A percentile compares a stretch with the other conserved stretches of the same genome.
These are phyloP conservation scores for Sphenodon punctatus DNA, from an alignment of 2,797 vertebrate species.

Conservation along the genomic window DNA sequence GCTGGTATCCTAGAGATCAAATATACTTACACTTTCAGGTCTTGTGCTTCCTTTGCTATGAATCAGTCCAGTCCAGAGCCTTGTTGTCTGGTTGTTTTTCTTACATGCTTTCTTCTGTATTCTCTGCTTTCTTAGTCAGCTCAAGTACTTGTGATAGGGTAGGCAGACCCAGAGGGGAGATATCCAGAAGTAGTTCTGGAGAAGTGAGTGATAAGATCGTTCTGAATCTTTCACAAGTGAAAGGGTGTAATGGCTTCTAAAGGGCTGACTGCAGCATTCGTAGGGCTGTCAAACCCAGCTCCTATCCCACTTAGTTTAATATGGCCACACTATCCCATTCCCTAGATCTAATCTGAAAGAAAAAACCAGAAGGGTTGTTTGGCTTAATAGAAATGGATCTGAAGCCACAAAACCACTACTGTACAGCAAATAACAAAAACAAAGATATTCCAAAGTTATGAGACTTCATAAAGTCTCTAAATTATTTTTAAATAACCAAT, in stretches of 20 bases:
- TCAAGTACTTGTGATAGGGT: constrained; percentile 40
- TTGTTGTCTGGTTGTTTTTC: constrained; percentile 56
- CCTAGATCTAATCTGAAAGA: not conserved
- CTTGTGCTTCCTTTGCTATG: constrained; percentile 36
- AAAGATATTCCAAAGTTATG: not conserved
- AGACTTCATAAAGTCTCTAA: not conserved
- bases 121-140: constrained; percentile 36
- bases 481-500: not conserved
- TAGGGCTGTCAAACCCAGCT: not conserved
- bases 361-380: rapidly evolving
- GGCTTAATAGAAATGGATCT: not conserved
- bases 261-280: constrained; percentile 2
- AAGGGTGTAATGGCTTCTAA: not conserved
- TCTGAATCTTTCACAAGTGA: constrained; percentile 1
- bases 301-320: no score
- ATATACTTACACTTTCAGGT: not conserved
- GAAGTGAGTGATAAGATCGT: not conserved
- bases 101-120: constrained; percentile 16
- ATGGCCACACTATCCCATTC: no score
- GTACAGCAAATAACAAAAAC: not conserved
- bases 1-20: constrained; percentile 12
- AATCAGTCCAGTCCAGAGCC: not conserved
- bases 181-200: not conserved
- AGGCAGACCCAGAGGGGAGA: constrained; percentile 23
- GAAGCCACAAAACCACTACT: not conserved